Evolutionary conservation across 2,113 vertebrate species (phyloP).

Genomic region (Carassius gibelio): DNA sequence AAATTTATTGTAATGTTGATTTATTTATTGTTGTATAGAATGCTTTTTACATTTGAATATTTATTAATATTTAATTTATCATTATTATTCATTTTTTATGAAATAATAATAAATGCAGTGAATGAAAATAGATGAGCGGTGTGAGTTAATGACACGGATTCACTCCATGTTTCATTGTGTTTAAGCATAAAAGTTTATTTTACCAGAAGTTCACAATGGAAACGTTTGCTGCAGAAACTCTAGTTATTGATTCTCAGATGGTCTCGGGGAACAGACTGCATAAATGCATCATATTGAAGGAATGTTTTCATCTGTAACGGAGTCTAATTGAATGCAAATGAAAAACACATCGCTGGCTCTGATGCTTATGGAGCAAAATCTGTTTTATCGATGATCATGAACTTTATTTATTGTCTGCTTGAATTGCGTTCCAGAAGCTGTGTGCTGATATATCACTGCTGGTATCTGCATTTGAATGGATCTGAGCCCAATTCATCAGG

Average conservation of each 20-base stretch:
- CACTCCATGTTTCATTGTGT: too few relatives aligned
- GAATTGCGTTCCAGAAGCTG: slow-evolving; percentile 61
- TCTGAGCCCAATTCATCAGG: background rate
- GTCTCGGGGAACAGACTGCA: background rate
- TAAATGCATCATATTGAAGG: too few relatives aligned
- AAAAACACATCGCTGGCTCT: slow-evolving; percentile 59
- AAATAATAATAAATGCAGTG: too few relatives aligned
- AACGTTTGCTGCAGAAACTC: background rate
- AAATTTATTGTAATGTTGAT: too few relatives aligned
- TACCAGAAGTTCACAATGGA: background rate
- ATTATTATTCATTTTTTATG: too few relatives aligned
- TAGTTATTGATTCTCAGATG: too few relatives aligned
- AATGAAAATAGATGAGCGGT: too few relatives aligned
- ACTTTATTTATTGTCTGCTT: slow-evolving; percentile 63
- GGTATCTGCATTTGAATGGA: background rate
- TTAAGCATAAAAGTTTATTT: too few relatives aligned
- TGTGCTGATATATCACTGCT: slow-evolving; percentile 64
- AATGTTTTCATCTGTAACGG: slow-evolving; percentile 47
- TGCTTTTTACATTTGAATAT: too few relatives aligned
- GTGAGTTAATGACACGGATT: too few relatives aligned
- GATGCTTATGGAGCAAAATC: slow-evolving; percentile 64
- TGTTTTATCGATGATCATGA: slow-evolving; percentile 64
- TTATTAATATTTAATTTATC: too few relatives aligned
- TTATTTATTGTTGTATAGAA: too few relatives aligned
- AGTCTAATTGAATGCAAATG: slow-evolving; percentile 64